Conservation (phyloP, 2,797 vertebrate genomes). For the Sitta carolinensis region DNA sequence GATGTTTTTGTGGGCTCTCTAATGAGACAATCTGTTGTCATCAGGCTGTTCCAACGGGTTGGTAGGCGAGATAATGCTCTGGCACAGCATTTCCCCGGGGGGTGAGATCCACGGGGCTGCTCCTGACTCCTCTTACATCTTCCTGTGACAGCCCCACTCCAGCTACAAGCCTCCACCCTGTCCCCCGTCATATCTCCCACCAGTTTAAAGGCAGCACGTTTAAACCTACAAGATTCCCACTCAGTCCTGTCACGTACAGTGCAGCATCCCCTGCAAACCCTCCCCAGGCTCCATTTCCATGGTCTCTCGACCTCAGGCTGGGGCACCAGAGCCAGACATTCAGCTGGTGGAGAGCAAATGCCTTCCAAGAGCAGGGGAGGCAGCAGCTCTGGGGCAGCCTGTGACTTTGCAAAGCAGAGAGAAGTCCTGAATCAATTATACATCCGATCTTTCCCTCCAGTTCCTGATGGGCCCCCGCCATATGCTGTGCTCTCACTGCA, state of each 20-base stretch:
- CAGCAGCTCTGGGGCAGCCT: neutral
- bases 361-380: neutral
- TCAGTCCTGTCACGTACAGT: fast-evolving
- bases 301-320: neutral
- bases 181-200: fast-evolving
- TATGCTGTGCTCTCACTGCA: neutral
- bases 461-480: neutral
- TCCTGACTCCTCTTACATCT: neutral
- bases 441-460: neutral
- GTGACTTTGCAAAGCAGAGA: neutral
- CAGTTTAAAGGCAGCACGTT: neutral
- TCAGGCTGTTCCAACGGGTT: fast-evolving
- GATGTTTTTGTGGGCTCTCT: neutral
- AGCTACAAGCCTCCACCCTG: neutral
- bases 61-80: neutral
- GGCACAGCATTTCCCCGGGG: fast-evolving
- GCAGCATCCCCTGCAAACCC: neutral
- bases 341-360: neutral
- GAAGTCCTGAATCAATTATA: neutral
- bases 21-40: neutral
- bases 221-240: neutral
- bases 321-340: neutral
- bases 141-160: neutral
- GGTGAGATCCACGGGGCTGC: neutral
- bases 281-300: fast-evolving